Base-by-base conservation (phyloP, 2,797 vertebrate species). In the Simalia tracyae region DNA sequence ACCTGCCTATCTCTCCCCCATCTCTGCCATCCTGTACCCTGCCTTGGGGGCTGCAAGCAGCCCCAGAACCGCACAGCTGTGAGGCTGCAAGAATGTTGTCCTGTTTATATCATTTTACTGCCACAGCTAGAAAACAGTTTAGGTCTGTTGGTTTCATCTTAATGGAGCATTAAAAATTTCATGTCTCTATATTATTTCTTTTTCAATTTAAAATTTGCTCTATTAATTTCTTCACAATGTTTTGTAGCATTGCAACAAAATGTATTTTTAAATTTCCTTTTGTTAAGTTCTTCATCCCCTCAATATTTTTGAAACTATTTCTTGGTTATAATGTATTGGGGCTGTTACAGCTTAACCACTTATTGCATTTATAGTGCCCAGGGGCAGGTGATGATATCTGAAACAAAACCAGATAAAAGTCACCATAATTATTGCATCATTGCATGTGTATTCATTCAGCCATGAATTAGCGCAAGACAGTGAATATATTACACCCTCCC, bases 91-190 rank as follows among this genome's bases (percentile, higher is more conserved):
- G 36, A 36, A 72, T 36, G 7, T 87, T 90, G 12, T 94, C 86
- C 76, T 92, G 7, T 90, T 87, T 84, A 36, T 26, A 28, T 94
- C 92, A 63, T 94, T 95, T 93, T 89, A 2, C 92, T 92, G 26
- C 88, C 90, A 94, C 89, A 90, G 24, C 91, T 93, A 61, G 89
- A 89, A 93, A 94, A 86, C 93, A 87, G 90, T 86, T 91, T 42
- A 93, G 0, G 9, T 63, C n/a, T 87, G 0, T 7, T 42, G 46
- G 7, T 31, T 61, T 46, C 57, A 76, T 89, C 94, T 92, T 88
- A 19, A n/a, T 57, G 7, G 54, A 54, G 93, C 54, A 92, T 81
- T 92, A 28, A 84, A 84, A 26, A 56, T 28, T 76, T 84, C 68
- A 56, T 92, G 95, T 93, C 92, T 28, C 22, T 85, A 6, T 54